Conservation (phyloP, 2,797 vertebrate genomes). For the Sebastes matsubarae region DNA sequence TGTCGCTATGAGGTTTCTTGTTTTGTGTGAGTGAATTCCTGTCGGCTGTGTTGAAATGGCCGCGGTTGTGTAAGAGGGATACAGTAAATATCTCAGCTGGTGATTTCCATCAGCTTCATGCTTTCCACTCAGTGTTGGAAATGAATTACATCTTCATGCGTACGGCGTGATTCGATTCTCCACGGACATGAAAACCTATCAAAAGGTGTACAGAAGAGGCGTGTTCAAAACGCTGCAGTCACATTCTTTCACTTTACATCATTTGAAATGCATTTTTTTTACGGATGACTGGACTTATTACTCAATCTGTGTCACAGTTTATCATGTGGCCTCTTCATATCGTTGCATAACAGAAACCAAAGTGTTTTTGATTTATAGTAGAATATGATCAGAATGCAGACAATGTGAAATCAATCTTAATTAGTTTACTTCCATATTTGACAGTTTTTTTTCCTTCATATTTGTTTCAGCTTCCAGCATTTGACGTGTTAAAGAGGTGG, state of each 20-base stretch:
- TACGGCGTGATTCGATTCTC: neutral
- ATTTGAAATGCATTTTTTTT: constrained; percentile 17
- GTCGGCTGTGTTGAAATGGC: neutral
- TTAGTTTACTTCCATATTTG: neutral
- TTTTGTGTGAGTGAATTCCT: neutral
- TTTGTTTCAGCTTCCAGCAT: neutral
- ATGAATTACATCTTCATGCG: constrained; percentile 17
- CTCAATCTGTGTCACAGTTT: neutral
- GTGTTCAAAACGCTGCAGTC: neutral
- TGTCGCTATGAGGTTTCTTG: neutral
- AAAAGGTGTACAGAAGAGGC: neutral
- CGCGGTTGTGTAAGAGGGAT: neutral
- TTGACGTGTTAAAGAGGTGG: neutral
- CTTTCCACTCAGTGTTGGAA: constrained; percentile 11
- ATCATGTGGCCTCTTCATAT: neutral
- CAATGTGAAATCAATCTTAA: neutral
- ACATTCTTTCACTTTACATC: neutral
- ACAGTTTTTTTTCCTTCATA: neutral
- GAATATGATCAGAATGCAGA: neutral
- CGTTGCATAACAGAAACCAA: neutral
- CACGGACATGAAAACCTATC: neutral
- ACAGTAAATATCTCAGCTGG: neutral
- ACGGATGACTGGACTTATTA: neutral
- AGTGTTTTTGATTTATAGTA: neutral
- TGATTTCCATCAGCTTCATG: constrained; percentile 1